Conservation (phyloP, 2,888 invertebrate genomes). For the Drosophila tripunctata region DNA sequence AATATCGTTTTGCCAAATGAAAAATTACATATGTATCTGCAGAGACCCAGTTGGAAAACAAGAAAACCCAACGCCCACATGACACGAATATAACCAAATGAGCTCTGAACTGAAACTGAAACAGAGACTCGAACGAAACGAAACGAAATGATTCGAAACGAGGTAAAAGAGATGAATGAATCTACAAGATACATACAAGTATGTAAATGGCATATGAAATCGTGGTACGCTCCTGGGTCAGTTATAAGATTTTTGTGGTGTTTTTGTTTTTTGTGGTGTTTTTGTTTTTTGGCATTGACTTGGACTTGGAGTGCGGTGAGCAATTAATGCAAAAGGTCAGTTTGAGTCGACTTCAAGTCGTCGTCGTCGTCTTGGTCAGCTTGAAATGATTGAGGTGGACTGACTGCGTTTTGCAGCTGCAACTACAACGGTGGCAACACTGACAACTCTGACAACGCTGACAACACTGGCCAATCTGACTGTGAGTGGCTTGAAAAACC, state of each 20-base stretch:
- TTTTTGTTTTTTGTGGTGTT: too few species aligned
- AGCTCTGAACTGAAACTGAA: constrained; percentile 15
- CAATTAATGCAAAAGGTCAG: constrained; percentile 76
- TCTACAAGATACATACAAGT: not conserved
- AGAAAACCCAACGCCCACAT: constrained; percentile 68
- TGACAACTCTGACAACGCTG: constrained; percentile 13
- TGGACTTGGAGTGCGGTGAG: constrained; percentile 28
- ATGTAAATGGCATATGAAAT: constrained; percentile 12
- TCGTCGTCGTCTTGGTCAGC: constrained; percentile 14
- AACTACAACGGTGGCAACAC: constrained; percentile 21
- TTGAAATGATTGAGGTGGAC: constrained; percentile 13
- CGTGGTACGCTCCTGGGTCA: too few species aligned
- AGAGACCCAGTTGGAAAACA: constrained; percentile 35
- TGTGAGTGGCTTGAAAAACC: constrained; percentile 35
- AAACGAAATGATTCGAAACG: constrained; percentile 23
- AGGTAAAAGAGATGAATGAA: not conserved
- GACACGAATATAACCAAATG: constrained; percentile 38
- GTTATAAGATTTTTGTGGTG: too few species aligned
- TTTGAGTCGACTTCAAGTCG: not conserved
- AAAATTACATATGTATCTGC: constrained; percentile 43
- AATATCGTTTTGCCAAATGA: constrained; percentile 38
- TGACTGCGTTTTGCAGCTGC: constrained; percentile 25
- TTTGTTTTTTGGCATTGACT: constrained; percentile 50
- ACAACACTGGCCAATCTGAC: constrained; percentile 9
- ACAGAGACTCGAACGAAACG: constrained; percentile 12